Evolutionary conservation across 2,888 invertebrate genomes (phyloP).

Genomic region (Glomeris marginata): DNA sequence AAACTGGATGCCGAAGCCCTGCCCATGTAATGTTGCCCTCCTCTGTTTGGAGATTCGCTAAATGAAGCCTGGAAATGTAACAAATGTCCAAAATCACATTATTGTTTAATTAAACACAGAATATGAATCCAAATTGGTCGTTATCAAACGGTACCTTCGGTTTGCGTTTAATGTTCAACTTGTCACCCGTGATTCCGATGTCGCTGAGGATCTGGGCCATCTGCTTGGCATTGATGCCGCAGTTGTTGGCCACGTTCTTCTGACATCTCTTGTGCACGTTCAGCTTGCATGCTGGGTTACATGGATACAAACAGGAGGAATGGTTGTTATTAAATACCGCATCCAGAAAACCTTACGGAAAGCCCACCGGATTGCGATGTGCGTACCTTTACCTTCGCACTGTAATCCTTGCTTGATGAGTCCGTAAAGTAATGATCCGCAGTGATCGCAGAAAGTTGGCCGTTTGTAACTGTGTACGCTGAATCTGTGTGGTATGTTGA

Average conservation of each 20-base stretch:
- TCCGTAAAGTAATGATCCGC: constrained; percentile 93
- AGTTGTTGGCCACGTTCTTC: constrained; percentile 98
- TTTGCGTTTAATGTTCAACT: constrained; percentile 36
- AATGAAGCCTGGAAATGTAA: constrained; percentile 24
- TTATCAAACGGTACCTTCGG: constrained; percentile 23
- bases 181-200: constrained; percentile 81
- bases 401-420: constrained; percentile 91
- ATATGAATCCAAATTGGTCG: neutral
- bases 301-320: neutral
- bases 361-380: neutral
- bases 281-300: constrained; percentile 73
- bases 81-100: neutral
- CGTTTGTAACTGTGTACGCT: constrained; percentile 90
- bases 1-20: constrained; percentile 22
- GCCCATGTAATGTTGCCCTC: constrained; percentile 12
- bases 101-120: neutral
- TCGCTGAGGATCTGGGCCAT: constrained; percentile 86
- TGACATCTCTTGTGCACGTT: constrained; percentile 98
- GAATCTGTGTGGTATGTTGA: constrained; percentile 93
- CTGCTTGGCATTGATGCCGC: constrained; percentile 92
- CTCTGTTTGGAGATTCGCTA: constrained; percentile 26
- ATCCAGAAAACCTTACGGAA: neutral
- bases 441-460: constrained; percentile 99
- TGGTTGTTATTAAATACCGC: neutral
- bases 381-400: constrained; percentile 54